Evolutionary conservation across 2,888 invertebrate species (phyloP).

Genomic region (Onchidella celtica): DNA sequence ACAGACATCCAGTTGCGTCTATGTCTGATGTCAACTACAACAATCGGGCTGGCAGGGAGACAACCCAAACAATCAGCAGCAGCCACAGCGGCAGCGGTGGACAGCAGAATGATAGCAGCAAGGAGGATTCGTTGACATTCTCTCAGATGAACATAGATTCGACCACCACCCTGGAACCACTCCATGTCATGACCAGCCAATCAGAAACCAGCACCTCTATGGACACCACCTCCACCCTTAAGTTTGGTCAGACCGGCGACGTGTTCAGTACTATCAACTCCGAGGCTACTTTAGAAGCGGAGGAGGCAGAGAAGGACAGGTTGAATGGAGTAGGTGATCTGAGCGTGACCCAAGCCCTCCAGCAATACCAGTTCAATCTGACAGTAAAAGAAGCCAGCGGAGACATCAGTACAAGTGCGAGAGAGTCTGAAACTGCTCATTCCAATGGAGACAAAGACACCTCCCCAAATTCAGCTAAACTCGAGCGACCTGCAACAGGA

Average conservation of each 20-base stretch:
- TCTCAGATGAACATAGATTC: not conserved
- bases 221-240: constrained; percentile 43
- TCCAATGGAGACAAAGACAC: not conserved
- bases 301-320: constrained; percentile 17
- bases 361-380: constrained; percentile 65
- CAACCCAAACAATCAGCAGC: not conserved
- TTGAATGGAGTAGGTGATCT: constrained; percentile 55
- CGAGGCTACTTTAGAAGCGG: not conserved
- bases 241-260: constrained; percentile 54
- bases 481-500: constrained; percentile 16
- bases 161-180: not conserved
- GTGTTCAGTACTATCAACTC: constrained; percentile 52
- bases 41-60: not conserved
- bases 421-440: not conserved
- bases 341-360: constrained; percentile 62
- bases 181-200: not conserved
- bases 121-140: not conserved
- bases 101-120: not conserved
- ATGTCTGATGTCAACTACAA: constrained; percentile 36
- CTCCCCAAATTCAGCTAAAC: not conserved
- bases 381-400: constrained; percentile 54
- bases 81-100: not conserved
- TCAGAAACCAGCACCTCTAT: constrained; percentile 11
- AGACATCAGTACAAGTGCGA: not conserved
- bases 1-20: not conserved